Evolutionary conservation across 2,888 invertebrate genomes (phyloP), one percentile per base, ranked within the genome.

Genomic region (Eulithis testata): DNA sequence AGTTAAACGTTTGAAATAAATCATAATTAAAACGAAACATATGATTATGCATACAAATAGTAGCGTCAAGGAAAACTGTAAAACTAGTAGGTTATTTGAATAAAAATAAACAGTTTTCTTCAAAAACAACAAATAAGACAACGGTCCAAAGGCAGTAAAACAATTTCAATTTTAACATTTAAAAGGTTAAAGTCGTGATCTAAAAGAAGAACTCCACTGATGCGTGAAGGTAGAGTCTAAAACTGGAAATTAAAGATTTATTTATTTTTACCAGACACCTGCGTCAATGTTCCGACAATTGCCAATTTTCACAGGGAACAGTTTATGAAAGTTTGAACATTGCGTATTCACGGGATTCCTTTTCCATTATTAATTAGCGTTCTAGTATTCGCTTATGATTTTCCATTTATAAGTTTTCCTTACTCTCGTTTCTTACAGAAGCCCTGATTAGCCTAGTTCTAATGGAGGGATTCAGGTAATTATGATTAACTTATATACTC

Each of bases 121-220:
- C 11, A 49, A 12, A 59, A 27, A 49, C 7, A 21, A 49, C 8
- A 50, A 50, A 8, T 12, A 11, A 53, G 11, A 12, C 53, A 37
- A 47, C 37, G 5, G 40, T 53, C 11, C 12, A 56, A 3, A 52
- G 52, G 45, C 27, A 44, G 45, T 56, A 40, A 60, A 56, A 45
- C 65, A 53, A 60, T 44, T 51, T 54, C 3, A 31, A 44, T 62
- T 14, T 52, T 40, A 51, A 21, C 21, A 60, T 52, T 59, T 56
- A 14, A 76, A 79, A 79, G 78, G 78, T 77, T 76, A 65, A 69
- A 76, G 50, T 80, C 81, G 80, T 82, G 76, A 76, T 76, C 62
- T 57, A 21, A 60, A 31, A 68, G 73, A 75, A 74, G 69, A 74
- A 51, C 70, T 63, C 51, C 68, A 71, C 4, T 67, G 73, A 69